These are phyloP conservation scores for Chironomus tentans DNA, from an alignment of 2,888 invertebrate genomes.

Conservation along the genomic window DNA sequence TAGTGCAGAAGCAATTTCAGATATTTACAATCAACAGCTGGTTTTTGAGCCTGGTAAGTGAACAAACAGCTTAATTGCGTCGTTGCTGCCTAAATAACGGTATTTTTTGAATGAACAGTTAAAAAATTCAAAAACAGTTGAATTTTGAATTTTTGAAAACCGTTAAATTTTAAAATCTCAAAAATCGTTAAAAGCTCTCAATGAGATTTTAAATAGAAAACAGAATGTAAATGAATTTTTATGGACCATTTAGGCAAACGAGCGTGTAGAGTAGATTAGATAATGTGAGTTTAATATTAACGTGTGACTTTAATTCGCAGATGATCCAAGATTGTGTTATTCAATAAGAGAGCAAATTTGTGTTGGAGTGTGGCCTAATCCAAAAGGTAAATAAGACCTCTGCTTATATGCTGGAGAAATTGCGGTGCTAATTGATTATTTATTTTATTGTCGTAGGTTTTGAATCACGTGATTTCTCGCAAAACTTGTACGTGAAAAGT, in stretches of 20 bases:
- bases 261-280: too few relatives aligned
- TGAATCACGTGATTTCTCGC: constrained; percentile 65
- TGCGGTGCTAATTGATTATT: constrained; percentile 31
- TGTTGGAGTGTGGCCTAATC: constrained; percentile 74
- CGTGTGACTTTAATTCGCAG: constrained; percentile 39
- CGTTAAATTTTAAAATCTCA: background rate
- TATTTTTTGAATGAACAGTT: too few relatives aligned
- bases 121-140: too few relatives aligned
- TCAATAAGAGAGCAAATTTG: constrained; percentile 89
- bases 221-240: too few relatives aligned
- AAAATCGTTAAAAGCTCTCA: too few relatives aligned
- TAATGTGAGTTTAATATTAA: too few relatives aligned
- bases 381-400: constrained; percentile 45
- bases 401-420: too few relatives aligned
- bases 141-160: too few relatives aligned
- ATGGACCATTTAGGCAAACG: too few relatives aligned
- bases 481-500: constrained; percentile 68
- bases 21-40: constrained; percentile 62
- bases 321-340: constrained; percentile 73
- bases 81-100: too few relatives aligned
- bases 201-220: too few relatives aligned
- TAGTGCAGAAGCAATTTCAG: constrained; percentile 38
- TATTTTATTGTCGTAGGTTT: constrained; percentile 36
- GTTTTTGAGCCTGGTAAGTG: constrained; percentile 57
- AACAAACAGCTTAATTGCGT: too few relatives aligned